Base-by-base conservation (phyloP, 30 jellyfish, hydroid and myxozoan species). In the Catostylus mosaicus region DNA sequence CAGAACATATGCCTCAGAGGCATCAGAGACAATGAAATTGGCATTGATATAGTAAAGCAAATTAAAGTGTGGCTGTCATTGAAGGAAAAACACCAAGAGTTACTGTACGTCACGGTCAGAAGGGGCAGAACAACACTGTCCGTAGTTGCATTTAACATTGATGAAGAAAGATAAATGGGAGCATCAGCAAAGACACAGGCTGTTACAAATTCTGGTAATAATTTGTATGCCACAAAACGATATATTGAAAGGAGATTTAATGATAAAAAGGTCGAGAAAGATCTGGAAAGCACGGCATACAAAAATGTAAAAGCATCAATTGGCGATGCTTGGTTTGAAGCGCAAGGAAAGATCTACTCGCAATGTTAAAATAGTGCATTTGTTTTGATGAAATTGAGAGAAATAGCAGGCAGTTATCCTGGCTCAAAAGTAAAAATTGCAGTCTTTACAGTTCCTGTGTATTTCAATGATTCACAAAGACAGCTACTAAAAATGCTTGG, bases 151-250 rank as follows among this genome's bases (percentile, higher is more conserved):
- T 94, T 94, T 69, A 19, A 83, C 26, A 73, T 62, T 67, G 99
- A 94, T 89, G 96, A 95, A 0, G 97, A 90, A 77, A 67, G 97
- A 62, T 85, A 89, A 52, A 98, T 94, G 37, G 99, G 99, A 3
- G 99, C 96, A n/a, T 96, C 99, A 0, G 99, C 99, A 8, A 82
- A 65, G 75, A 59, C 98, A 50, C 99, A 94, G 96, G 97, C 99
- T 65, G 97, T 94, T 2, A 88, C 99, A 47, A 94, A 94, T 62
- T 83, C 97, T 7, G 88, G 73, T 43, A 89, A 94, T 59, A 94
- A 98, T 14, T 32, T 94, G 24, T 94, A 89, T 89, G 99, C 97
- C 3, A 47, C 98, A 7, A 94, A 94, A 52, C 67, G 99, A 60
- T 94, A 83, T 43, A 94, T 94, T 89, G 99, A 98, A n/a, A 48